Conservation (phyloP, 2,113 vertebrate species). For the Aviceda subcristata region DNA sequence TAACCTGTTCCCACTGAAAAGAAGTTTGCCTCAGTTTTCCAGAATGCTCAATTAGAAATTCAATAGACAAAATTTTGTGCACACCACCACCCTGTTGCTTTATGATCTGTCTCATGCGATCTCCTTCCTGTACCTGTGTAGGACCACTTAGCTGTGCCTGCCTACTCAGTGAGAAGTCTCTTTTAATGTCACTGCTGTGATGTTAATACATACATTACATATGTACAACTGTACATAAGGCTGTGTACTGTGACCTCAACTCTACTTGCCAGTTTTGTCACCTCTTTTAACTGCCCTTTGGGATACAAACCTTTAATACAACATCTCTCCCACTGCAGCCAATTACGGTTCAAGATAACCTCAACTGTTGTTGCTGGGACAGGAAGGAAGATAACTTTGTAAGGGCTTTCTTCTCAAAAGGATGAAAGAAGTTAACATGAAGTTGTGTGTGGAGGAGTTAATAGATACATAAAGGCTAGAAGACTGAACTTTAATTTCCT, state of each 20-base stretch:
- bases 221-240: neutral
- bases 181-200: neutral
- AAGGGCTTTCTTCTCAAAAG: neutral
- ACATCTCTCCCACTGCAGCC: neutral
- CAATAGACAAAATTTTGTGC: neutral
- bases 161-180: neutral
- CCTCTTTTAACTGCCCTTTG: neutral
- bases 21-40: neutral
- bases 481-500: neutral
- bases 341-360: neutral
- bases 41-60: neutral
- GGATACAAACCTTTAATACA: neutral
- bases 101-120: neutral
- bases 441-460: neutral
- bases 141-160: neutral
- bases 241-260: neutral
- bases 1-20: neutral
- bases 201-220: neutral
- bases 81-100: neutral
- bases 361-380: neutral
- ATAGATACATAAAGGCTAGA: neutral
- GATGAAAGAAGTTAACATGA: neutral
- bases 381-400: neutral
- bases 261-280: neutral
- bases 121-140: rapidly evolving